These are phyloP conservation scores for Galeopsomyia nigrocyanea DNA, from an alignment of 2,888 invertebrate genomes.

Conservation along the genomic window DNA sequence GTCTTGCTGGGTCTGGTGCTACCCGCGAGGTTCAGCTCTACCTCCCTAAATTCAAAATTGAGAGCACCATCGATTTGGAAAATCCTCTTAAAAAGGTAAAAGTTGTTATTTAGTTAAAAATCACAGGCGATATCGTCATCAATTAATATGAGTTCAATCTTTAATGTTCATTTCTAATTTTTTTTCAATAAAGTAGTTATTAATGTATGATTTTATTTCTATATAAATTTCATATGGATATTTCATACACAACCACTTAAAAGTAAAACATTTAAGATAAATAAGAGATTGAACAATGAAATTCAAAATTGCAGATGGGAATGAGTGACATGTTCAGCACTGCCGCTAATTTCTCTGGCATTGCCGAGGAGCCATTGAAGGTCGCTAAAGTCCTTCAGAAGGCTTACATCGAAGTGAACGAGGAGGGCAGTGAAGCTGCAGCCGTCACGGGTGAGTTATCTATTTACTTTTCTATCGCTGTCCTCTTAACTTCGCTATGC, in stretches of 20 bases:
- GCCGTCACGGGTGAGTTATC: slow-evolving; percentile 50
- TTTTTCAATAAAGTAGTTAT: too few relatives aligned
- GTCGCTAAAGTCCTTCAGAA: slow-evolving; percentile 86
- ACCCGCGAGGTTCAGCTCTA: slow-evolving; percentile 59
- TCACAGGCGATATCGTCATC: too few relatives aligned
- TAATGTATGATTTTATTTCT: too few relatives aligned
- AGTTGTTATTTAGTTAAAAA: too few relatives aligned
- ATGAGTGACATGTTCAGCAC: slow-evolving; percentile 76
- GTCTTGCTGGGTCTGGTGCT: slow-evolving; percentile 41
- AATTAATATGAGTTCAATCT: too few relatives aligned
- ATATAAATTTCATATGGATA: too few relatives aligned
- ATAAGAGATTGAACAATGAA: too few relatives aligned
- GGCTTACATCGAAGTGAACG: slow-evolving; percentile 88
- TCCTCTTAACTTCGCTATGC: neutral
- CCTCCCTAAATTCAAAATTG: slow-evolving; percentile 54
- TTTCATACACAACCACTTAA: too few relatives aligned
- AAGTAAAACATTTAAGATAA: too few relatives aligned
- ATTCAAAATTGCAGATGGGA: slow-evolving; percentile 74
- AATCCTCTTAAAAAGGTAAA: slow-evolving; percentile 42
- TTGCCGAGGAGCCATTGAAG: slow-evolving; percentile 73
- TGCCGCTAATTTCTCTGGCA: slow-evolving; percentile 76
- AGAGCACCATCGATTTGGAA: slow-evolving; percentile 47
- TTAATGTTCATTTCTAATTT: too few relatives aligned
- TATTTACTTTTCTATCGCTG: neutral
- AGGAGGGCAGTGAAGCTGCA: slow-evolving; percentile 82